Base-by-base conservation (phyloP, 2,888 invertebrate genomes). In the Notodonta dromedarius region DNA sequence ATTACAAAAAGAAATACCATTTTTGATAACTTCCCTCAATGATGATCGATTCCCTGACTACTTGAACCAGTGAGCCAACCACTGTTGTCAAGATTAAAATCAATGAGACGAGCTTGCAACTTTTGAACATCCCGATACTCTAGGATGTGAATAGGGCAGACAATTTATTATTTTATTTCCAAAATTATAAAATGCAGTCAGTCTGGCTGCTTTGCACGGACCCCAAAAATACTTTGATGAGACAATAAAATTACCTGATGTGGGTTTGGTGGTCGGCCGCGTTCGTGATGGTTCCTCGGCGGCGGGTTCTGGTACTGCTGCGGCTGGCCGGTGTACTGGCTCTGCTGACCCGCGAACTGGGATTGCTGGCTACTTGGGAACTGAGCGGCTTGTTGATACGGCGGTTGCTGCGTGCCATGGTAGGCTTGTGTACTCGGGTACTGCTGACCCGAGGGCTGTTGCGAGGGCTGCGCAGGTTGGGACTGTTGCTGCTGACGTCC, bases 401-500 rank as follows among this genome's bases (percentile, higher is more conserved):
- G 92, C 89, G 88, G 93, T 91, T 87, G 93, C 93, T 93, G 93
- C 90, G 92, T 93, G 91, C 94, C 94, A 94, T 93, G 93, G 91
- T 89, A 94, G 82, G 89, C 89, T 89, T 83, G 93, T 90, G 93
- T 92, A 92, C 76, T 93, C 92, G 83, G 93, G 92, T 89, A 92
- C 89, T 77, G 92, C 92, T 83, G 90, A 84, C 88, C 90, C 89
- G 91, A 92, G 80, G 81, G 91, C 90, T 86, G 93, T 88, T 94
- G 94, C 89, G 92, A 91, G 88, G 89, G 90, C 89, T 89, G 92
- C 86, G 88, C 87, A 86, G 90, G 91, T 92, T 93, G 94, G 90
- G 92, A 91, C 91, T 92, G 90, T 93, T 93, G 93, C 93, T 94
- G 93, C 93, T 93, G 93, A 93, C 93, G 93, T 93, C 93, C 93